A percentile compares a stretch with the other conserved stretches of the same genome.
Evolutionary conservation across 2,113 vertebrate species (phyloP).

Genomic region (Aegotheles bennettii): DNA sequence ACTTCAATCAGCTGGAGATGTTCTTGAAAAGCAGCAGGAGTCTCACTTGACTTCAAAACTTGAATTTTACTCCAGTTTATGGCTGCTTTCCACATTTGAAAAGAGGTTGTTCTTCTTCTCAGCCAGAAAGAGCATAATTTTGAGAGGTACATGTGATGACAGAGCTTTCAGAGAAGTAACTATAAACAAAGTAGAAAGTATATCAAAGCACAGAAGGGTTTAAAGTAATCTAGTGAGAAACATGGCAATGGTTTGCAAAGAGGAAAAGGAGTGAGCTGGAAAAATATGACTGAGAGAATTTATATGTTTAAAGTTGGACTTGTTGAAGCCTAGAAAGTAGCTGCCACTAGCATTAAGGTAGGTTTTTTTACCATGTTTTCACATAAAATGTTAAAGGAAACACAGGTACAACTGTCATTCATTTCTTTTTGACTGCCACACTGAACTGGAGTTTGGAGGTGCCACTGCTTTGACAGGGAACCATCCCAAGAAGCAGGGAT

Average conservation of each 20-base stretch:
- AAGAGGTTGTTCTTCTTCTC: neutral
- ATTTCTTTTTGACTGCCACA: neutral
- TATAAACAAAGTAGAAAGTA: neutral
- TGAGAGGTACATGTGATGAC: neutral
- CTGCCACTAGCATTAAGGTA: neutral
- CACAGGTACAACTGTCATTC: neutral
- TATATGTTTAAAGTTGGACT: neutral
- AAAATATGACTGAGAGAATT: neutral
- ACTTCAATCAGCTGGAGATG: neutral
- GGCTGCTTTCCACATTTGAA: neutral
- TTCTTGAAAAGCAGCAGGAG: neutral
- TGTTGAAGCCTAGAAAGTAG: neutral
- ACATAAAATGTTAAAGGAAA: neutral
- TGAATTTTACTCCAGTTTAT: neutral
- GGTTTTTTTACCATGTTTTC: accelerated
- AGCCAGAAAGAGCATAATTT: neutral
- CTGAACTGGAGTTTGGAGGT: neutral
- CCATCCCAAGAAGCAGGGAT: neutral
- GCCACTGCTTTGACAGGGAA: neutral
- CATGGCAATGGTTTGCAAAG: neutral
- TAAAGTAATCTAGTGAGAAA: neutral
- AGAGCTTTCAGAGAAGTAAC: neutral
- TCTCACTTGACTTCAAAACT: neutral
- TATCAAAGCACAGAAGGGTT: neutral
- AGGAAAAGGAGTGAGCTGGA: neutral